Evolutionary conservation across 2,888 invertebrate species (phyloP).

Genomic region (Rhagonycha lutea): DNA sequence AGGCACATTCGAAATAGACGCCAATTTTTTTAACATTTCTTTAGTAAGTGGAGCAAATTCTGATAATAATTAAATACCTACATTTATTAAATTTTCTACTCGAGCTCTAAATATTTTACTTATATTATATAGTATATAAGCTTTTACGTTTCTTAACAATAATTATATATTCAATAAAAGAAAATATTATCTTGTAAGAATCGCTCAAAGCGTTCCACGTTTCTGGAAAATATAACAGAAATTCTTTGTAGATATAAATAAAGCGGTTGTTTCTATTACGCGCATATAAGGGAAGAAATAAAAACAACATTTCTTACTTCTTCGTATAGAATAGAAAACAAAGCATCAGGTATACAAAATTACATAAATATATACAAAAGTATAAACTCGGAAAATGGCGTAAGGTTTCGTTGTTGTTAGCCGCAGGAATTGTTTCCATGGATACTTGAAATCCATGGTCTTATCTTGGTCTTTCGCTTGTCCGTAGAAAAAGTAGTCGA

Average conservation of each 20-base stretch:
- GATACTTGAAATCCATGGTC: conserved; percentile 24
- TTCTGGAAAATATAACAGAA: conserved; percentile 8
- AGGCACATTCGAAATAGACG: background rate
- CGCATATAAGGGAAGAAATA: conserved; percentile 19
- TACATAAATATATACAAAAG: conserved; percentile 29
- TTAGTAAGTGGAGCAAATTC: background rate
- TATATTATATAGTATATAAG: background rate
- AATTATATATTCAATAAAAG: background rate
- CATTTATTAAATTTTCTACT: background rate
- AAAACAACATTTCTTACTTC: conserved; percentile 15
- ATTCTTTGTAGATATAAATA: conserved; percentile 25
- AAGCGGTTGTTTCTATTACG: conserved; percentile 22
- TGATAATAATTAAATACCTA: background rate
- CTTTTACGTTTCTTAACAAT: background rate
- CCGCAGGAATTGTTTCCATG: conserved; percentile 37
- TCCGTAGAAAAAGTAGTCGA: background rate
- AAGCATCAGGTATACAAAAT: conserved; percentile 27
- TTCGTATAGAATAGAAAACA: conserved; percentile 28
- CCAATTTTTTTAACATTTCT: background rate
- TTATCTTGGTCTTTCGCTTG: background rate
- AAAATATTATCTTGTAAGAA: conserved; percentile 13
- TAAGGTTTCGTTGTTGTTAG: conserved; percentile 42
- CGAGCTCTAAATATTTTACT: background rate
- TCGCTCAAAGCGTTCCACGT: conserved; percentile 11
- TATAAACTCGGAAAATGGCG: conserved; percentile 38